These are phyloP conservation scores for Artibeus jamaicensis DNA, from an alignment of 2,797 vertebrate species.

Conservation along the genomic window DNA sequence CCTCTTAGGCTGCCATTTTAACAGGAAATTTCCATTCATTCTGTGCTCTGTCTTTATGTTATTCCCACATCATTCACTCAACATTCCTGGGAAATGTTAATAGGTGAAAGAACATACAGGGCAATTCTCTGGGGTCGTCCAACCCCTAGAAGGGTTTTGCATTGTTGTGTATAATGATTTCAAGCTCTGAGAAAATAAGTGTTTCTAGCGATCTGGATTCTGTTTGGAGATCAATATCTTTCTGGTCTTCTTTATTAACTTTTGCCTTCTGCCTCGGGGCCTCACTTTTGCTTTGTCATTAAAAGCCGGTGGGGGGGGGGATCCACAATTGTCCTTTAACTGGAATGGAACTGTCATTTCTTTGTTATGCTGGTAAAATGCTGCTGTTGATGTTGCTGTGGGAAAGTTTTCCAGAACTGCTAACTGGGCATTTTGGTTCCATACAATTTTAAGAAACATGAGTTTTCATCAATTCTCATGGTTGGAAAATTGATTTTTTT, in stretches of 20 bases:
- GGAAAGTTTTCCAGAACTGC: not conserved
- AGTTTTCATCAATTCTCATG: not conserved
- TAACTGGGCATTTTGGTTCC: not conserved
- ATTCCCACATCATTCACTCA: not conserved
- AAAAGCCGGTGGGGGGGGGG: not conserved
- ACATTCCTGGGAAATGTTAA: not conserved
- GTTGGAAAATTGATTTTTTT: not conserved
- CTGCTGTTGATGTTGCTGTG: not conserved
- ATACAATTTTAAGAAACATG: conserved; percentile 3
- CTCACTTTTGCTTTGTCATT: not conserved
- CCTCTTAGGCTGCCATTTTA: not conserved
- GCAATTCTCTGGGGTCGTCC: not conserved
- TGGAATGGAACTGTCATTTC: not conserved
- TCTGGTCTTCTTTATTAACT: not conserved
- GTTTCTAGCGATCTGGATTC: not conserved
- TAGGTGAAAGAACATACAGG: not conserved
- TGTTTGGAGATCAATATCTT: conserved; percentile 28
- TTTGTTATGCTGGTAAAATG: not conserved
- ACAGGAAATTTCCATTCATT: not conserved
- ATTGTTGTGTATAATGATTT: not conserved
- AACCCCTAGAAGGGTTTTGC: not conserved
- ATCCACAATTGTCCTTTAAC: not conserved
- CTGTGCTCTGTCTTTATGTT: not conserved
- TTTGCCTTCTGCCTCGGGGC: conserved; percentile 28
- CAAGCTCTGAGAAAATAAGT: not conserved